Percentiles rank a stretch among this genome's conserved stretches.
Evolutionary conservation across 1,140 invertebrate genomes (phyloP).

Genomic region (Antheraea mylitta): DNA sequence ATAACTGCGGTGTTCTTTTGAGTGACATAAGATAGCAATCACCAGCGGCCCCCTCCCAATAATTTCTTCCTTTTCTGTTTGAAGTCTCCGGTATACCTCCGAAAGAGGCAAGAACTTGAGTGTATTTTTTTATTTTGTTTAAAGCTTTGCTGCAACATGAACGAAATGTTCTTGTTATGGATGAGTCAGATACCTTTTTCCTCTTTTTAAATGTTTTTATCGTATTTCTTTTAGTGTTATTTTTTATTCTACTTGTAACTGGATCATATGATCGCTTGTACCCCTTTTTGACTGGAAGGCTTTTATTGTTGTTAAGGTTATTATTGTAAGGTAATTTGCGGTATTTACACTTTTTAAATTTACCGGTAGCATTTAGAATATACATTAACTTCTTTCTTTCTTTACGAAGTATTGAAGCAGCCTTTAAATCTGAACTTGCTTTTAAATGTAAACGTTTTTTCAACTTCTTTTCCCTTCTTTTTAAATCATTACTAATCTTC

Average conservation of each 20-base stretch:
- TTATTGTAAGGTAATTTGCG: too few species aligned
- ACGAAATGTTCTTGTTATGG: background rate
- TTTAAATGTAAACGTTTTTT: constrained; percentile 15
- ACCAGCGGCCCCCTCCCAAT: constrained; percentile 14
- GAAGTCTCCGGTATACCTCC: too few species aligned
- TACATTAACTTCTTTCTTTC: constrained; percentile 23
- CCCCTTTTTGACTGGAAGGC: too few species aligned
- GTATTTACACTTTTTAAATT: background rate
- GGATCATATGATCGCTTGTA: too few species aligned
- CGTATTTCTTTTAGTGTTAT: background rate
- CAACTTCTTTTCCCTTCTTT: constrained; percentile 20
- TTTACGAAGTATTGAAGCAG: constrained; percentile 17
- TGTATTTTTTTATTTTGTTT: background rate
- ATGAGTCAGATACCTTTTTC: background rate
- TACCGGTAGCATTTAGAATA: constrained; percentile 6
- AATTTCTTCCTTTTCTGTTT: too few species aligned
- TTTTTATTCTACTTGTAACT: background rate
- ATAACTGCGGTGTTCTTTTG: constrained; percentile 33
- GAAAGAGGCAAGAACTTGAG: too few species aligned
- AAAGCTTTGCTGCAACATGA: background rate
- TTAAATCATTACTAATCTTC: constrained; percentile 18
- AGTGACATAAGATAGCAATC: constrained; percentile 43
- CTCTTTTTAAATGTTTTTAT: background rate
- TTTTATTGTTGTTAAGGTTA: too few species aligned
- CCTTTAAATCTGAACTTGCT: constrained; percentile 19